These are phyloP conservation scores for Tuta absoluta DNA, from an alignment of 2,888 invertebrate genomes.

Conservation along the genomic window DNA sequence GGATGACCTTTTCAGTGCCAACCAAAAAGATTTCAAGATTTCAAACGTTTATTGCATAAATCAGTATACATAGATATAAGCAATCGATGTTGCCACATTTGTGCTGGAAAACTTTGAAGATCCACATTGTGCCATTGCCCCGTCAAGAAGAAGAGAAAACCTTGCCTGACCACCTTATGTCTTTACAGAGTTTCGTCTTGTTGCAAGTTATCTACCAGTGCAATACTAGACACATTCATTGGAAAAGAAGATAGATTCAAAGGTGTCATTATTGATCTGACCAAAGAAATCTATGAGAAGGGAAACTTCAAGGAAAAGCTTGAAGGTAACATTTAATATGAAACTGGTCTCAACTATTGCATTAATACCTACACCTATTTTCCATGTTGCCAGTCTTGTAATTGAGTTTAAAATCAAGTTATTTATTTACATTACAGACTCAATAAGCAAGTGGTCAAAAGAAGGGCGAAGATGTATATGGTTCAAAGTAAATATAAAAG, in stretches of 20 bases:
- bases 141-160: no score
- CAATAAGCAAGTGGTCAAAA: constrained; percentile 84
- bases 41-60: no score
- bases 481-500: constrained; percentile 87
- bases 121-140: no score
- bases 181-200: constrained; percentile 42
- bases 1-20: no score
- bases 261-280: constrained; percentile 61
- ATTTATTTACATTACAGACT: constrained; percentile 76
- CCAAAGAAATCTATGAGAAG: constrained; percentile 46
- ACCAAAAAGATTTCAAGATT: no score
- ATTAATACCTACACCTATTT: neutral
- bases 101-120: no score
- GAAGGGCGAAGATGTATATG: constrained; percentile 87
- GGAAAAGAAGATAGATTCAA: constrained; percentile 60
- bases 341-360: no score
- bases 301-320: constrained; percentile 50
- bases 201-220: constrained; percentile 40
- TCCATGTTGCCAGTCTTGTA: neutral
- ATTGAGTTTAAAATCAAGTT: neutral
- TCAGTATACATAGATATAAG: no score
- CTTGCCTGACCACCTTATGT: neutral
- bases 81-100: no score
- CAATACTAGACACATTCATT: constrained; percentile 42
- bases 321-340: no score